Evolutionary conservation across 64 coral and sea anemone species (phyloP), one percentile per base, ranked within the genome.

Genomic region (Dendrophyllia cribrosa): DNA sequence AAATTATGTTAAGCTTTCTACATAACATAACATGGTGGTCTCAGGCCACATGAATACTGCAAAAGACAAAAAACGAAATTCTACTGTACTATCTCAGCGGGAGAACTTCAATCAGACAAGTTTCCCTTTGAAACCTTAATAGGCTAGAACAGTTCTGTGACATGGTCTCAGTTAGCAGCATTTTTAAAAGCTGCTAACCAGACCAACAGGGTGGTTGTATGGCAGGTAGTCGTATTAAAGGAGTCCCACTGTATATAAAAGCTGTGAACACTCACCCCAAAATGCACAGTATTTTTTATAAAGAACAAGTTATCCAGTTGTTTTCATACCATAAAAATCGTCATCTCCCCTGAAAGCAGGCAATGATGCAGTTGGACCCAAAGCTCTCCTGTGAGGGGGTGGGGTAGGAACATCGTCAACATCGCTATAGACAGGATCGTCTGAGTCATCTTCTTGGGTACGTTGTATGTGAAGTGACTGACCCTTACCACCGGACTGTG

Each of bases 341-440:
- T 74, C 46, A 2, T 47, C 43, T 49, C 7, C 26, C 26, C 78
- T 61, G 16, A 50, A 84, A 72, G n/a, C 51, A 20, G 77, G 70
- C 55, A 58, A 46, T 65, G 79, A 85, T 68, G 76, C 3, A 14
- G 86, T 73, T 61, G 88, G 43, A 66, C 80, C 80, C 61, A 84
- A 70, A 11, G 74, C 51, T 76, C 79, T 89, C 83, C 88, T 93
- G 21, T 88, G 81, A 13, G 55, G 68, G 64, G 58, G 76, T 45
- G 92, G 95, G 60, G 92, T 97, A 0, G 95, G 76, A 7, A 61
- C 66, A 12, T 97, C 95, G n/a, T 97, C 95, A 3, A 93, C 75
- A 62, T 97, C 95, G 91, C 95, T 96, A 74, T 93, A 92, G 12
- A 88, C 88, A 5, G 75, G 87, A 26, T 73, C 94, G 14, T 59